Conservation (phyloP, 2,113 vertebrate genomes). For the Pimephales promelas region DNA sequence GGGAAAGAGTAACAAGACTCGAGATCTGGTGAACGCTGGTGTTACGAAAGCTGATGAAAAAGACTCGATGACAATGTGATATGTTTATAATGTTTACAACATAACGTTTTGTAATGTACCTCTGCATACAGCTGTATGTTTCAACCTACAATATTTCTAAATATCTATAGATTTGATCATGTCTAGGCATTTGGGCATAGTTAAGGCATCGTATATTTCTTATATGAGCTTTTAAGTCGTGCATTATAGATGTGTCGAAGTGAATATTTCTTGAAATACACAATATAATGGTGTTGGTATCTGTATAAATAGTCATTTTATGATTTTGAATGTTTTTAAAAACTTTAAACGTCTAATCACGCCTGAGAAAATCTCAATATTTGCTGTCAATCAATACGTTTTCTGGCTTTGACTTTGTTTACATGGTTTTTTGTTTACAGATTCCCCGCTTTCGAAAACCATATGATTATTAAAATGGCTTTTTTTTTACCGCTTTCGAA, state of each 20-base stretch:
- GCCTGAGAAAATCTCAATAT: too few relatives aligned
- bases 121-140: constrained; percentile 39
- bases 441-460: constrained; percentile 65
- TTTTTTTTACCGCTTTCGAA: constrained; percentile 70
- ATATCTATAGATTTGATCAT: constrained; percentile 33
- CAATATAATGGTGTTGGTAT: background rate
- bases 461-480: constrained; percentile 52
- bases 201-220: constrained; percentile 20
- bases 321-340: background rate
- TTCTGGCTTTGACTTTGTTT: background rate
- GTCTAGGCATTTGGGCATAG: constrained; percentile 36
- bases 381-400: background rate
- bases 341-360: too few relatives aligned
- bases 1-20: background rate
- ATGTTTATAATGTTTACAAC: constrained; percentile 68
- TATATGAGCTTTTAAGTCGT: background rate
- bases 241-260: background rate
- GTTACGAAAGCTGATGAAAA: background rate
- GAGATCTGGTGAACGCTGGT: background rate
- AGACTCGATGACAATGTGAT: background rate
- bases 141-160: constrained; percentile 12
- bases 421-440: constrained; percentile 41
- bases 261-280: background rate
- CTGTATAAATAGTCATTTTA: background rate
- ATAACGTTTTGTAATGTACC: constrained; percentile 41